Percentiles rank a stretch among this genome's conserved stretches.
Evolutionary conservation across 2,113 vertebrate genomes (phyloP).

Genomic region (Hiodon alosoides): DNA sequence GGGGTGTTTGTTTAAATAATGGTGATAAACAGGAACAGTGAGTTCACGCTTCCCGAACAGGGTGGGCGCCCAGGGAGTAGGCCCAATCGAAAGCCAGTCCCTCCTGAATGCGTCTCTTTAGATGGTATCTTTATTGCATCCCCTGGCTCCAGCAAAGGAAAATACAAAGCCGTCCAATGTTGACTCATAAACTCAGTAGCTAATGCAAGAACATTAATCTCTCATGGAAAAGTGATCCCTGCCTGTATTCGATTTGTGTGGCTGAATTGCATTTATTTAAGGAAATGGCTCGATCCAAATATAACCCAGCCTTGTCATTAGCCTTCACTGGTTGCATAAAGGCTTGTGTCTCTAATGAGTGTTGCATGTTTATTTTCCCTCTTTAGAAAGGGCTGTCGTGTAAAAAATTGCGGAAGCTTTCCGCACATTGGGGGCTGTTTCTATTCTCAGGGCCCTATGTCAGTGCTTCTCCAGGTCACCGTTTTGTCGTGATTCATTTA

Average conservation of each 20-base stretch:
- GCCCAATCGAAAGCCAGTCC: too few species aligned
- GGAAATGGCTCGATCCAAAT: conserved; percentile 34
- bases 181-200: conserved; percentile 26
- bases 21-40: too few species aligned
- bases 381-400: conserved; percentile 1
- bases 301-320: conserved; percentile 21
- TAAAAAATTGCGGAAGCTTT: not conserved
- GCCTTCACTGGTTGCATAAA: conserved; percentile 17
- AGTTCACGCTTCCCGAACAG: not conserved
- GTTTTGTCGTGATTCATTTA: not conserved
- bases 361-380: not conserved
- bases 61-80: not conserved
- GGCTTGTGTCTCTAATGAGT: conserved; percentile 11
- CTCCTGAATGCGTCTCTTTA: not conserved
- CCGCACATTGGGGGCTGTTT: not conserved
- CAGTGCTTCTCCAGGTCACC: conserved; percentile 3
- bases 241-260: conserved; percentile 28
- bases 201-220: conserved; percentile 19
- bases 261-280: conserved; percentile 32
- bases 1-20: too few species aligned
- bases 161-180: conserved; percentile 25
- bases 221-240: conserved; percentile 21
- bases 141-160: conserved; percentile 11
- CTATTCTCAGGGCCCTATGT: conserved; percentile 3
- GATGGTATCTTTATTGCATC: not conserved